These are phyloP conservation scores for Abrostola tripartita DNA, from an alignment of 2,888 invertebrate species.

Conservation along the genomic window DNA sequence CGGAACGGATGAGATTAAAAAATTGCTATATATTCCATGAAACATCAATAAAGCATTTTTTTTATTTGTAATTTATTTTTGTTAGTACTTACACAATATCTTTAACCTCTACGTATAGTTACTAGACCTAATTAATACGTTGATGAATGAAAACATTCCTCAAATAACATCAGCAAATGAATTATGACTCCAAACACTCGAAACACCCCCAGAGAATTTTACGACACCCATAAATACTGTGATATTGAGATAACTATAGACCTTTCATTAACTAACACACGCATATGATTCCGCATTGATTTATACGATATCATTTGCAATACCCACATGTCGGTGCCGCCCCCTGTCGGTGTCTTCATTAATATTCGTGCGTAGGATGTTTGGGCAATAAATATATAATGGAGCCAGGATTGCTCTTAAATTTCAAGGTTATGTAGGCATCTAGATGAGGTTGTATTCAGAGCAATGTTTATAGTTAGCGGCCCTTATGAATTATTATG, in stretches of 20 bases:
- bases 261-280: slow-evolving; percentile 33
- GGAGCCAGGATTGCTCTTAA: slow-evolving; percentile 25
- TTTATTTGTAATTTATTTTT: too few relatives aligned
- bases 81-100: too few relatives aligned
- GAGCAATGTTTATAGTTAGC: neutral
- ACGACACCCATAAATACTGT: slow-evolving; percentile 46
- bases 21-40: too few relatives aligned
- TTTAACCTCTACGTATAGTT: too few relatives aligned
- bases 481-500: neutral
- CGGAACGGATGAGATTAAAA: too few relatives aligned
- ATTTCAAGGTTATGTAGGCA: slow-evolving; percentile 28
- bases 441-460: neutral
- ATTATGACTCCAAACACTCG: slow-evolving; percentile 1
- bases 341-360: slow-evolving; percentile 59
- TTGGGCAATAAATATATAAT: slow-evolving; percentile 51
- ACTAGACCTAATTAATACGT: too few relatives aligned
- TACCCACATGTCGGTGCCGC: slow-evolving; percentile 47
- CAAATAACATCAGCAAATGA: neutral
- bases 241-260: slow-evolving; percentile 42
- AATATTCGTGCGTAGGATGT: slow-evolving; percentile 63
- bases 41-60: too few relatives aligned
- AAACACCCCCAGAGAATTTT: slow-evolving; percentile 31
- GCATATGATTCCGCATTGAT: slow-evolving; percentile 48
- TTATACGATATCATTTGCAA: slow-evolving; percentile 60
- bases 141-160: too few relatives aligned